These are phyloP conservation scores for Phthorimaea operculella DNA, from an alignment of 1,140 invertebrate genomes.

Conservation along the genomic window DNA sequence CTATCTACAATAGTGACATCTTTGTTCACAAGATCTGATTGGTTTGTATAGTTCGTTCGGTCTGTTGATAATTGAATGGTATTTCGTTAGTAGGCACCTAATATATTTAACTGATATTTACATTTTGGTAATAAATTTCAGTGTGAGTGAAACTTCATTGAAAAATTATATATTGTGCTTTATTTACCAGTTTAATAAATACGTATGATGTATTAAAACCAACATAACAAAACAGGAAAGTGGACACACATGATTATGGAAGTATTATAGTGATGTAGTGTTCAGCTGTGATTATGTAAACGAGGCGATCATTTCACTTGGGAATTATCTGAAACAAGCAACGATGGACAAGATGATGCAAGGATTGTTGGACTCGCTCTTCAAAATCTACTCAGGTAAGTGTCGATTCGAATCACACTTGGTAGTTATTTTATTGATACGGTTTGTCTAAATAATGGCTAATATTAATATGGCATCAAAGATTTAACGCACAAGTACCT, in stretches of 20 bases:
- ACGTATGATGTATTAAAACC: no score
- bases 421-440: no score
- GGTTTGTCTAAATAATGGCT: no score
- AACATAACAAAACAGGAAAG: neutral
- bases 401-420: constrained; percentile 1
- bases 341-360: constrained; percentile 54
- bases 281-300: constrained; percentile 26
- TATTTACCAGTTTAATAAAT: no score
- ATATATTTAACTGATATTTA: no score
- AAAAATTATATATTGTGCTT: no score
- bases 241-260: constrained; percentile 45
- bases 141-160: no score
- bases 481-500: no score
- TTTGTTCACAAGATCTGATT: constrained; percentile 1
- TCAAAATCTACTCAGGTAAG: constrained; percentile 60
- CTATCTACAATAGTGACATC: constrained; percentile 13
- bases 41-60: neutral
- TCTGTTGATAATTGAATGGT: neutral
- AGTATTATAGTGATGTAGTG: constrained; percentile 40
- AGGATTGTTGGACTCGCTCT: constrained; percentile 55
- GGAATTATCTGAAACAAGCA: constrained; percentile 22
- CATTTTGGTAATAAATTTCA: no score
- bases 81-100: neutral
- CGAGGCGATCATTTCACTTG: constrained; percentile 13
- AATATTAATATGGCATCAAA: no score